These are phyloP conservation scores for Acridotheres tristis DNA, from an alignment of 2,797 vertebrate genomes.

Conservation along the genomic window DNA sequence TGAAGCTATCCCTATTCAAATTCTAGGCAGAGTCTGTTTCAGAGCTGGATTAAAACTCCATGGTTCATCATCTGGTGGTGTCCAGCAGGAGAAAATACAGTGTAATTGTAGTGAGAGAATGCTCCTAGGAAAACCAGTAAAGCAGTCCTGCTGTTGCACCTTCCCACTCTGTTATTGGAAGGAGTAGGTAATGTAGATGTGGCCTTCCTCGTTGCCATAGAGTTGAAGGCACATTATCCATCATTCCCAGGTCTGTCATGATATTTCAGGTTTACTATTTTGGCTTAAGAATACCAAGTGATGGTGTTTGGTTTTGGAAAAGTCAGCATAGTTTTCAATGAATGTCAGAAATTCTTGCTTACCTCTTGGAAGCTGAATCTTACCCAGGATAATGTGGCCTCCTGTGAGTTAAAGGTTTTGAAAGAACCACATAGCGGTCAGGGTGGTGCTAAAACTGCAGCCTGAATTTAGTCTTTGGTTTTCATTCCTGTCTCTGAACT, in stretches of 20 bases:
- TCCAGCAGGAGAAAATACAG: not conserved
- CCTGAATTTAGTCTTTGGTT: conserved; percentile 14
- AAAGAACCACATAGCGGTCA: conserved; percentile 1
- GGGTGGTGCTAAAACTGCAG: conserved; percentile 12
- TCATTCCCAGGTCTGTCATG: not conserved
- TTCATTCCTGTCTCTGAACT: conserved; percentile 3
- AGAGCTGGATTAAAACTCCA: not conserved
- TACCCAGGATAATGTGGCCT: not conserved
- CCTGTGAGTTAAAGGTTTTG: conserved; percentile 15
- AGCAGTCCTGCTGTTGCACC: not conserved
- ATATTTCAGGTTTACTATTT: conserved; percentile 11
- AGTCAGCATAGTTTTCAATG: conserved; percentile 39
- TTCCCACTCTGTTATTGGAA: not conserved
- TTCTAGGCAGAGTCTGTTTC: not conserved
- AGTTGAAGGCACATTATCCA: not conserved
- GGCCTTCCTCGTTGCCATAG: not conserved
- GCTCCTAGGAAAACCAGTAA: not conserved
- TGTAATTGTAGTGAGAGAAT: not conserved
- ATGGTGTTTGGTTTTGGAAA: conserved; percentile 29
- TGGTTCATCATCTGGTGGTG: not conserved
- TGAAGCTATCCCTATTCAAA: not conserved
- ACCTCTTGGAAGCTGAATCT: not conserved
- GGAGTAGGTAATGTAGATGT: not conserved
- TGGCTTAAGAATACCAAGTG: not conserved
- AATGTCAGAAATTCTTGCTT: conserved; percentile 32